These are phyloP conservation scores for Craniophora ligustri DNA, from an alignment of 2,888 invertebrate species.

Conservation along the genomic window DNA sequence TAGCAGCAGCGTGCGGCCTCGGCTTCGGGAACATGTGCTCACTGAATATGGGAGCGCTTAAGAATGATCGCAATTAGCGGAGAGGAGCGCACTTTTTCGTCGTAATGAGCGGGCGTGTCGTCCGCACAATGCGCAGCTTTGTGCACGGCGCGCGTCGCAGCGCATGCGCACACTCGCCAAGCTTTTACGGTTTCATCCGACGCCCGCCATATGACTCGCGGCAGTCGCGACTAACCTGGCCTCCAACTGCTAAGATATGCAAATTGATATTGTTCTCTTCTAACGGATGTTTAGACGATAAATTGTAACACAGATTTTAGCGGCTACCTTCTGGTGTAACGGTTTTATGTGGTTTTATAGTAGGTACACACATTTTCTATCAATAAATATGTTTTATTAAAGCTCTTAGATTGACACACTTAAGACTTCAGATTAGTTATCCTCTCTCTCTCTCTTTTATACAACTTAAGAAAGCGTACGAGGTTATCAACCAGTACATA, in stretches of 20 bases:
- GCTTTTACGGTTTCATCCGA: conserved; percentile 84
- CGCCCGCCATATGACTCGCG: conserved; percentile 80
- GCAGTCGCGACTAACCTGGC: conserved; percentile 54
- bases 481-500: no score
- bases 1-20: conserved; percentile 75
- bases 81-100: conserved; percentile 66
- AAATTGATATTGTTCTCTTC: conserved; percentile 19
- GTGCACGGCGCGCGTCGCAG: conserved; percentile 55
- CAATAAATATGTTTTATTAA: no score
- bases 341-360: no score
- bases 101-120: conserved; percentile 71
- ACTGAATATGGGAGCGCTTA: conserved; percentile 71
- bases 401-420: no score
- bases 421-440: no score
- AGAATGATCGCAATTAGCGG: conserved; percentile 75
- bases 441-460: no score
- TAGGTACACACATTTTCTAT: no score
- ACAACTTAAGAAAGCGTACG: no score
- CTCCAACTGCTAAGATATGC: conserved; percentile 47
- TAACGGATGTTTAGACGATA: conserved; percentile 26
- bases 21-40: conserved; percentile 76
- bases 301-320: conserved; percentile 25
- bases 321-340: conserved; percentile 11
- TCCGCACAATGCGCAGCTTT: conserved; percentile 61
- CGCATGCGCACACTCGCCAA: conserved; percentile 62